A percentile compares a stretch with the other conserved stretches of the same genome.
phyloP scores from a whole-genome alignment of 2,797 vertebrate genomes.

The Gallinago stenura region DNA sequence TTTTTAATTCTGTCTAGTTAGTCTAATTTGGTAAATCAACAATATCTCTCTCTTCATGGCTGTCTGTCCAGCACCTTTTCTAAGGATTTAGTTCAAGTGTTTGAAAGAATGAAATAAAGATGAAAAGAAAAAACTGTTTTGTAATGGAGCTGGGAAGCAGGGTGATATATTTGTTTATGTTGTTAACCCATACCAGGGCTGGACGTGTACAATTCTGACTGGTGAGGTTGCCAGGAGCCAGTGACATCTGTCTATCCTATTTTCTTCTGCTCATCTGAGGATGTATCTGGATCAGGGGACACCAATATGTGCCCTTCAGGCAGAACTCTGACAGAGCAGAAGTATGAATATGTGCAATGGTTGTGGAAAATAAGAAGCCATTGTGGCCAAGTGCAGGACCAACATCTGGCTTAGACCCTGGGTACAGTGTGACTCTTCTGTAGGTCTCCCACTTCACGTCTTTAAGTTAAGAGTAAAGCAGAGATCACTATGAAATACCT shows the following conservation, averaged over 20 bases:
- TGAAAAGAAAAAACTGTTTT: background rate
- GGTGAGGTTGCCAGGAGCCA: conserved; percentile 5
- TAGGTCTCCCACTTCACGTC: background rate
- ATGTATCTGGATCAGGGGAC: background rate
- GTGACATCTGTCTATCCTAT: conserved; percentile 32
- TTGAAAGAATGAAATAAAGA: background rate
- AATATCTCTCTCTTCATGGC: background rate
- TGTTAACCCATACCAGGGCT: background rate
- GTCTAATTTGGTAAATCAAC: background rate
- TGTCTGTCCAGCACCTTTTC: background rate
- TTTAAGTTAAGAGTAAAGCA: background rate
- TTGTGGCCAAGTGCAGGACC: background rate
- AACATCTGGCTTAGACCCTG: background rate
- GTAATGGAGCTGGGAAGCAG: background rate
- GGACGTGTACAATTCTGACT: background rate
- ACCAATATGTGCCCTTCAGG: background rate
- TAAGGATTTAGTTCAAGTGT: conserved; percentile 4
- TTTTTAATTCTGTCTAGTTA: background rate
- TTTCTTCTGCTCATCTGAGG: conserved; percentile 6
- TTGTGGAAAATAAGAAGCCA: background rate
- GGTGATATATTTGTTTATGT: background rate
- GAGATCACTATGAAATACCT: background rate
- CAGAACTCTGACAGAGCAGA: background rate
- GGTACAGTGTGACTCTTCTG: background rate
- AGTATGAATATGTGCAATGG: background rate